Evolutionary conservation across 2,888 invertebrate species (phyloP), one percentile per base, ranked within the genome.

Genomic region (Megalurothrips usitatus): DNA sequence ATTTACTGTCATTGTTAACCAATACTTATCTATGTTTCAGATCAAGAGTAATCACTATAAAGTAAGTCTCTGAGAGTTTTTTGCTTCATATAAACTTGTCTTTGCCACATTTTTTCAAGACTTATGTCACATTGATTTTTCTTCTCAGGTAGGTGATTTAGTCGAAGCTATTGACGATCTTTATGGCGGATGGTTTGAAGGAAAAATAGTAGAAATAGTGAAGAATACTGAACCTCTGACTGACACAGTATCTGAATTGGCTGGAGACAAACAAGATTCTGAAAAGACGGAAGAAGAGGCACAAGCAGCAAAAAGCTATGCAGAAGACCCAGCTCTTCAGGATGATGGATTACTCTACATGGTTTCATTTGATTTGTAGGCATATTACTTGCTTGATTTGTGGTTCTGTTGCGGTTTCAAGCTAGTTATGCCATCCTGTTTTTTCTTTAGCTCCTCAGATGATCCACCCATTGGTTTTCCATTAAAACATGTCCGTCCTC

Each of bases 401-500:
- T 80, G 12, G n/a, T 26, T 26, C 9, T 26, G 3, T 58, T 58
- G 12, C 26, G 11, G 26, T 23, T 75, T 75, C 58, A 58, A 34
- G 17, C 79, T n/a, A 79, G 3, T n/a, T 83, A 43, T 6, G 6
- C 34, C 6, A 43, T 43, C 6, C 34, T 43, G n/a, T 79, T 75
- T 19, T 81, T 34, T 80, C 63, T 63, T 12, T 80, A 84, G 85
- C 79, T 83, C 82, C 82, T 83, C 83, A 28, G 84, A 84, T 23
- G 84, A 84, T 17, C 78, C 52, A 75, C 78, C 81, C 43, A 63
- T 63, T 19, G 80, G 80, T 79, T 81, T 82, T 79, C 81, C 63
- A 81, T 81, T 80, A 83, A 87, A 89, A 79, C 89, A 90, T 82
- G 89, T 95, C 80, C 89, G 95, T 81, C 95, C 95, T 0, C 88